phyloP scores from a whole-genome alignment of 1,140 invertebrate genomes.

The Drusus annulatus region DNA sequence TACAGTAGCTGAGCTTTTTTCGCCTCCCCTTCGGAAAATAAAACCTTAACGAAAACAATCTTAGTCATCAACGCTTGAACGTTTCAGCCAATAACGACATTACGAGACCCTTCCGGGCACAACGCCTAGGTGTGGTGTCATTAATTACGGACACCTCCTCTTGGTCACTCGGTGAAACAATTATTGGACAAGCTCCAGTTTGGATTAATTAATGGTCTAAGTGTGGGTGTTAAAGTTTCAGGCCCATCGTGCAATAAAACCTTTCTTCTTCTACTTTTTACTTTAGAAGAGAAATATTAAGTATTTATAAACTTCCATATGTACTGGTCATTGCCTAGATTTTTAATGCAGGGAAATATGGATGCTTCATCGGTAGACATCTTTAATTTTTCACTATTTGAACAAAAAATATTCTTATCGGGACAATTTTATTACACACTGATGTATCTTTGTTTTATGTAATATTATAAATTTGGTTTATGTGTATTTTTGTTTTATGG shows the following conservation, averaged over 20 bases:
- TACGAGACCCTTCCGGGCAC: constrained; percentile 36
- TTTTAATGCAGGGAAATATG: too few species aligned
- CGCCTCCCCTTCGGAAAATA: constrained; percentile 43
- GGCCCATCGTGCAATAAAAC: neutral
- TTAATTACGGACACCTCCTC: constrained; percentile 44
- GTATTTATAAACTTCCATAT: too few species aligned
- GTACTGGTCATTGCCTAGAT: too few species aligned
- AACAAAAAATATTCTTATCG: too few species aligned
- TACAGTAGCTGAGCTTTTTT: constrained; percentile 47
- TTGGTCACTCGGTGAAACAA: constrained; percentile 27
- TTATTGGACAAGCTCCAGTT: constrained; percentile 13
- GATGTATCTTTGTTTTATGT: too few species aligned
- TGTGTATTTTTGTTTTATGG: too few species aligned
- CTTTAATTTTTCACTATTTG: too few species aligned
- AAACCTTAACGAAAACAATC: constrained; percentile 55
- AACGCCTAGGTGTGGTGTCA: neutral
- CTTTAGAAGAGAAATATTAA: too few species aligned
- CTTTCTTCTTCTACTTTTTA: neutral
- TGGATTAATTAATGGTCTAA: neutral
- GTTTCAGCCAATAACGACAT: constrained; percentile 48
- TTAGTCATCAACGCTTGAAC: constrained; percentile 48
- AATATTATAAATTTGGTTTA: too few species aligned
- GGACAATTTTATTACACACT: too few species aligned
- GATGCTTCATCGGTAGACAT: too few species aligned
- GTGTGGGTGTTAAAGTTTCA: neutral